These are phyloP conservation scores for Galagoides demidoff DNA, from an alignment of 2,797 vertebrate species.

Conservation along the genomic window DNA sequence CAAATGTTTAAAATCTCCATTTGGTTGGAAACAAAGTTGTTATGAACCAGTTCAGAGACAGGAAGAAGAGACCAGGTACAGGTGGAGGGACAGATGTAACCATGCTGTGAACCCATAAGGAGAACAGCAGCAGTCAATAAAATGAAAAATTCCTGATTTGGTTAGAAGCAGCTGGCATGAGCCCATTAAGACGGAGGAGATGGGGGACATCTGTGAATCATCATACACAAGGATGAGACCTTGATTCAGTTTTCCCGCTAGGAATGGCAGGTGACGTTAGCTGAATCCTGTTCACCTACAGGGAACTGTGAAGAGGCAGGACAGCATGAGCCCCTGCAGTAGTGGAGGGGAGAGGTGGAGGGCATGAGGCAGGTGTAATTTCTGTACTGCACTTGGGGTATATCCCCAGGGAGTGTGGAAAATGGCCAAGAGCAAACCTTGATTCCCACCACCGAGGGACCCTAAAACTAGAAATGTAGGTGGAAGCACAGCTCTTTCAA, in stretches of 20 bases:
- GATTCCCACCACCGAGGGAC: rapidly evolving
- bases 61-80: not conserved
- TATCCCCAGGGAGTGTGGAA: not conserved
- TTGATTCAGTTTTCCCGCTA: not conserved
- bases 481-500: not conserved
- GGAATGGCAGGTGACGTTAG: rapidly evolving
- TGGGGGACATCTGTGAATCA: rapidly evolving
- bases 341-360: not conserved
- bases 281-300: not conserved
- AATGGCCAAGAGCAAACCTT: not conserved
- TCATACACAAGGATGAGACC: not conserved
- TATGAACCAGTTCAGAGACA: not conserved
- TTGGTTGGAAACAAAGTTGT: not conserved
- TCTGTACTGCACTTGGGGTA: not conserved
- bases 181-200: not conserved
- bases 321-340: rapidly evolving
- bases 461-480: rapidly evolving
- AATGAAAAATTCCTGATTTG: not conserved
- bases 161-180: not conserved
- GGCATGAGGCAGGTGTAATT: rapidly evolving
- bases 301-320: not conserved
- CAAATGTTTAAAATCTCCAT: not conserved
- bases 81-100: not conserved
- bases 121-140: not conserved
- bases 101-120: not conserved